Evolutionary conservation across 2,113 vertebrate genomes (phyloP), one percentile per base, ranked within the genome.

Genomic region (Dicaeum eximium): DNA sequence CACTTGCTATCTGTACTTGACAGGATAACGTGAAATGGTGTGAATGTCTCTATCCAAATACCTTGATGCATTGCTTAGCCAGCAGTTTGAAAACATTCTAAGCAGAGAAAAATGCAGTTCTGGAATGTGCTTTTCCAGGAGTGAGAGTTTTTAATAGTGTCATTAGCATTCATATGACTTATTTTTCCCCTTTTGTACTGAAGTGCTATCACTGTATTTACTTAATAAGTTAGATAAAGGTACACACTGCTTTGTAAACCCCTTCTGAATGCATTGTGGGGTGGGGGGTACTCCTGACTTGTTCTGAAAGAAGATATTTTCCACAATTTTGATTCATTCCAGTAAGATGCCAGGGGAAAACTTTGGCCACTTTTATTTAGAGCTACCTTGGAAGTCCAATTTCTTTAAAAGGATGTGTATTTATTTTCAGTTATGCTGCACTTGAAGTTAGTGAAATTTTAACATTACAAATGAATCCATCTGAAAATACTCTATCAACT

Each of bases 11-110:
- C 82, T 74, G 61, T 84, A 53, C 69, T 61, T 94, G 91, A 84
- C 94, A 89, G 23, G 64, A 53, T 40, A 91, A 81, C 22, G 15
- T 65, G 53, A 90, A 90, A 57, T 88, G 35, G 30, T 86, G 82
- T 88, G 75, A 94, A 92, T 62, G 54, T 93, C 31, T 90, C 56
- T 84, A 65, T 86, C 71, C 44, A 66, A 80, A 84, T 88, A 78
- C 12, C 64, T 80, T 45, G 16, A 77, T 74, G 20, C 28, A 13
- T 92, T 86, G 72, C 90, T 93, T 90, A 94, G 79, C 33, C 56
- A 93, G 90, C 51, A 93, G 65, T 93, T 88, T 88, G 67, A 67
- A 96, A 96, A 88, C 33, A 62, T 58, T 93, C 69, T 73, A 51
- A 78, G 22, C 11, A 19, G 69, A 74, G 38, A 82, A 22, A 66